Evolutionary conservation across 2,797 vertebrate genomes (phyloP), one percentile per base, ranked within the genome.

Genomic region (Acrossocheilus fasciatus): DNA sequence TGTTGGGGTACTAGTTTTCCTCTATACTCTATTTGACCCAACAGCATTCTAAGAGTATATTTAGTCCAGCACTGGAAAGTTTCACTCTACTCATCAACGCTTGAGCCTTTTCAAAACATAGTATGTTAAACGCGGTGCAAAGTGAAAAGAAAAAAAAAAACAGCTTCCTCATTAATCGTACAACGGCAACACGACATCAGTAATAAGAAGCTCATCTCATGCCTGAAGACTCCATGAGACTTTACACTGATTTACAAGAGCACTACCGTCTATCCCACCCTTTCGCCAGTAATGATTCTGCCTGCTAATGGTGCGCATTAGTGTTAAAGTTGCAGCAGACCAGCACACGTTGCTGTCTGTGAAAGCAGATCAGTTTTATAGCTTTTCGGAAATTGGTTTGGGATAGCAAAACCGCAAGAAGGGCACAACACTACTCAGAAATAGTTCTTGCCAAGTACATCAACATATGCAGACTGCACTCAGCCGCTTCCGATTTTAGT

Each of bases 141-240:
- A 23, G 50, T 10, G 1, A 20, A n/a, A 57, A 10, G 20, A 7
- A 62, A 62, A 62, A 84, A 62, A 62, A 84, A 64, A 14, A 57
- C 52, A 64, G 81, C 57, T 52, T 54, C 36, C 20, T 80, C 52
- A 34, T 80, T 69, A 79, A 68, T 81, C 70, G 72, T 34, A 90
- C 91, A 90, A 89, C 89, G 78, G 90, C 92, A 91, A 93, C 93
- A 66, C 74, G 84, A 82, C 86, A 92, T 91, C 89, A 90, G 93
- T 92, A 91, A 94, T 91, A 91, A 91, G 88, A 72, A 47, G 84
- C 91, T 92, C 88, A 88, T 93, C 92, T 93, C 92, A 90, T 18
- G 89, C 91, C 91, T 92, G 88, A 91, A 66, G 54, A 91, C 90
- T 87, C 86, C 57, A 90, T 89, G 90, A 89, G 62, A 73, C 82